Conservation (phyloP, 2,888 invertebrate species). For the Tanaodytes sp. region DNA sequence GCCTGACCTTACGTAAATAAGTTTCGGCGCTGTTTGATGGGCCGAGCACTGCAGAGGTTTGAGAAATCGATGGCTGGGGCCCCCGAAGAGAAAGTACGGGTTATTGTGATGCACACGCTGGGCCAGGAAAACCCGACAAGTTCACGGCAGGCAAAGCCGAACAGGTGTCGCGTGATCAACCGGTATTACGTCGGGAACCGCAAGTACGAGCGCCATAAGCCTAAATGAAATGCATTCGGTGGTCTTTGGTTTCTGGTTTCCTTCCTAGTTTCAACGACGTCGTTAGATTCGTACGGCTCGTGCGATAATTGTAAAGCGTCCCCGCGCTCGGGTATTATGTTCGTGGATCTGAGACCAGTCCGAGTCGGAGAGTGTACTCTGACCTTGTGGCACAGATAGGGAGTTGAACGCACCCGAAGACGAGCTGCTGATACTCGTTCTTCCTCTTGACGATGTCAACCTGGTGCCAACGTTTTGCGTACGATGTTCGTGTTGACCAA, state of each 20-base stretch:
- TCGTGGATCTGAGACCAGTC: too few relatives aligned
- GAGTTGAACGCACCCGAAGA: conserved; percentile 56
- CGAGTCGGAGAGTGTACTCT: conserved; percentile 37
- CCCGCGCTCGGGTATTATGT: background rate
- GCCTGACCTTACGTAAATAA: conserved; percentile 55
- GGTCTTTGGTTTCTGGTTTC: conserved; percentile 45
- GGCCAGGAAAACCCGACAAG: conserved; percentile 48
- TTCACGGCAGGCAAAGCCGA: conserved; percentile 33
- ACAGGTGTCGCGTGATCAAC: conserved; percentile 54
- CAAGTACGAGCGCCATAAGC: conserved; percentile 51
- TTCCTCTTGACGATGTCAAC: conserved; percentile 34
- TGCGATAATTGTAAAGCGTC: background rate
- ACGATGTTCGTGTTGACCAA: conserved; percentile 42
- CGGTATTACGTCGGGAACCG: conserved; percentile 54
- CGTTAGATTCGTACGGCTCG: conserved; percentile 17
- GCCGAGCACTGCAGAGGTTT: conserved; percentile 31
- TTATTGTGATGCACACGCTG: conserved; percentile 27
- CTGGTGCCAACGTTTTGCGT: conserved; percentile 42
- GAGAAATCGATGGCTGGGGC: conserved; percentile 40
- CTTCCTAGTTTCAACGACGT: conserved; percentile 12
- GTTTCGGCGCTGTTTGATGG: conserved; percentile 39
- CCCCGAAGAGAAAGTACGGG: conserved; percentile 38
- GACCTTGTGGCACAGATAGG: conserved; percentile 62
- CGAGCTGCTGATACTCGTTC: conserved; percentile 20
- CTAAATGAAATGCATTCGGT: conserved; percentile 39